Base-by-base conservation (phyloP, 2,113 vertebrate genomes). In the Triplophysa tibetana region DNA sequence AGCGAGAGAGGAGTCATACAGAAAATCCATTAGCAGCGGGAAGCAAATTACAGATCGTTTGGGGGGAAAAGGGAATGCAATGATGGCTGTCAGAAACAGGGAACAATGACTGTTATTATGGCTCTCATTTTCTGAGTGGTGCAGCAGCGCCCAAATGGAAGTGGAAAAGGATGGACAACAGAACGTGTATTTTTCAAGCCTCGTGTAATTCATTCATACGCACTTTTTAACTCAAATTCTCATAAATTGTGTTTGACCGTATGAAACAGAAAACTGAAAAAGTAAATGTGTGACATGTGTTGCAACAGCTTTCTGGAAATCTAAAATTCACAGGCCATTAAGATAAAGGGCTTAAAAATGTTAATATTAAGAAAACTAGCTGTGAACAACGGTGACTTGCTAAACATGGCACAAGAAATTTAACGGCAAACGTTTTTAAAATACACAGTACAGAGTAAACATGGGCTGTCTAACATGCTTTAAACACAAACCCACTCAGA, bases 21-120 rank as follows among this genome's bases (percentile, higher is more conserved):
- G 61, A 87, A 85, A 86, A 84, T 85, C 85, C 85, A 87, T 88
- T 86, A 87, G 84, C 85, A 81, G 84, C 83, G 70, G 87, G 83
- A 85, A 82, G 80, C 78, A 86, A 88, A 85, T 86, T 86, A 86
- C 83, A 86, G 81, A 86, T 86, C 81, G 78, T 88, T 86, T 85
- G 80, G 64, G 75, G 73, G 54, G 29, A 62, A 83, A 78, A 78
- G 75, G 70, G 48, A 61, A 73, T 83, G 81, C 80, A 83, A 81
- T 83, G 85, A 88, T 81, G 85, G 79, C 86, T 86, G 83, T 88
- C 82, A 84, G 82, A 85, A 77, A 78, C 65, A 76, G 65, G 79
- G 75, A 83, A 88, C 85, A 88, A 86, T 86, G 85, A 79, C 81
- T 85, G 81, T 85, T 86, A 85, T 85, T 86, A 85, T 67, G 63